Evolutionary conservation across 2,113 vertebrate species (phyloP), one percentile per base, ranked within the genome.

Genomic region (Cryptomyrus ogoouensis): DNA sequence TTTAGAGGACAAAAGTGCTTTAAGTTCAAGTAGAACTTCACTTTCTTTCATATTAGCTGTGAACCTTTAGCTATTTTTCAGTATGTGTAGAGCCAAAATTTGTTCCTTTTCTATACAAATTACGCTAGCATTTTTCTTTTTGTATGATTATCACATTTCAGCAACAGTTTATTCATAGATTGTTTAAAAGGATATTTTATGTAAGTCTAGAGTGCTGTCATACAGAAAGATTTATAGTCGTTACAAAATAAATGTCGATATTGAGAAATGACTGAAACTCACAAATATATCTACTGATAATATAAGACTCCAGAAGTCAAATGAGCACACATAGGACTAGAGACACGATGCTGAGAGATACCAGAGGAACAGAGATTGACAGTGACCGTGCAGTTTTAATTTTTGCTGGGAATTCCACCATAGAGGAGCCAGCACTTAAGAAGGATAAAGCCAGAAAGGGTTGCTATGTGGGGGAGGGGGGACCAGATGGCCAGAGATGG

Each of bases 1-100:
- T 53, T 89, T 89, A 89, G 74, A 89, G 77, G 62, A 80, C 85
- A 87, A 87, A 87, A 53, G 49, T 87, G 50, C 50, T 56, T 87
- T 49, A 53, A 39, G 50, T 87, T 87, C 85, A 87, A 87, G 85
- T 87, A 53, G 85, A 87, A 87, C 50, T 87, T 53, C 56, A 35
- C 85, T 87, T 87, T 87, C 85, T 31, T 53, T 53, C 49, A 39
- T 87, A 31, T 31, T 56, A 39, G 2, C 31, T 49, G 10, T 24
- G 44, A 50, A 46, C 24, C 35, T 39, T 77, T 77, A 77, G 27
- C 15, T 80, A 19, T 80, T 80, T 80, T 80, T 80, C 74, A 17
- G 13, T 39, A 86, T 50, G 83, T 31, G n/a, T 21, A 50, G 13
- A 49, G 47, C 13, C 24, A n/a, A 47, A 50, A 49, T 49, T 5